Evolutionary conservation across 37 sponge, comb jelly and placozoan species (phyloP).

Genomic region (Geodia barretti): DNA sequence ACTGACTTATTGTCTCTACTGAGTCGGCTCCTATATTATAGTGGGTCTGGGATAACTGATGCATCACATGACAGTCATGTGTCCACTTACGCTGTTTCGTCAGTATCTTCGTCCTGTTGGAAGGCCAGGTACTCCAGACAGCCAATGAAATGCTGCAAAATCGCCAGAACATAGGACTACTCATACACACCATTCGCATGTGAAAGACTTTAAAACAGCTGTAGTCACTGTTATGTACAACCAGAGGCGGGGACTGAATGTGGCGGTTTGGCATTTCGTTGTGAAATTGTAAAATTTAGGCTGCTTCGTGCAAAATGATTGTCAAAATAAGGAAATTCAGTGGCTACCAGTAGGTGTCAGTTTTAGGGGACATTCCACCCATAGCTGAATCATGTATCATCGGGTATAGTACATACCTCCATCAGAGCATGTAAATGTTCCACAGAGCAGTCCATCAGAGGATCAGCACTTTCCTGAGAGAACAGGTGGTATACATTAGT

Average conservation of each 20-base stretch:
- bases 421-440: constrained; percentile 41
- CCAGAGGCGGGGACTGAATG: too few relatives aligned
- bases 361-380: neutral
- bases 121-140: constrained; percentile 55
- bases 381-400: neutral
- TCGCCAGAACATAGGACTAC: too few relatives aligned
- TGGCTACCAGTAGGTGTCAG: neutral
- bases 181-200: too few relatives aligned
- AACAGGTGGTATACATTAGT: too few relatives aligned
- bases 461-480: neutral
- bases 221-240: too few relatives aligned
- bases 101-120: constrained; percentile 39
- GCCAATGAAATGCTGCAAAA: constrained; percentile 39
- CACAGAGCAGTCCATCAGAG: constrained; percentile 17
- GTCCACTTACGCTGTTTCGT: constrained; percentile 27
- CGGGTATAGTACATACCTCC: constrained; percentile 38
- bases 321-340: too few relatives aligned
- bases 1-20: neutral
- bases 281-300: too few relatives aligned
- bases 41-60: neutral
- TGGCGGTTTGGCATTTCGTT: too few relatives aligned
- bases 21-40: neutral
- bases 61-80: neutral
- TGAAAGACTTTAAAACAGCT: too few relatives aligned
- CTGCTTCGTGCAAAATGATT: neutral